Evolutionary conservation across 2,113 vertebrate species (phyloP), one percentile per base, ranked within the genome.

Genomic region (Sylvilagus bachmani): DNA sequence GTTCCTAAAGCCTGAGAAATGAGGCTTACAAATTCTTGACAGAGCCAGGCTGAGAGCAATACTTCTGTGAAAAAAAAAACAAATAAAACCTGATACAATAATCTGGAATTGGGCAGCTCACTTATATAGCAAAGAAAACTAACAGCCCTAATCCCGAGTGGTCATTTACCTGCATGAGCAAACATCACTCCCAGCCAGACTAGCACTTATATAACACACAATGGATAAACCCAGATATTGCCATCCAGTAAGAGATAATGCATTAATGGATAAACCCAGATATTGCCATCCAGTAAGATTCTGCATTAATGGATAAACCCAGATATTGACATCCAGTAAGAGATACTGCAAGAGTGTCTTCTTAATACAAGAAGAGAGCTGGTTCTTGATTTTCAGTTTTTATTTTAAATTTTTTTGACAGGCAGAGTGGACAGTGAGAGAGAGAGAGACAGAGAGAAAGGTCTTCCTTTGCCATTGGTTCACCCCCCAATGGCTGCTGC

Each of bases 11-110:
- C 24, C 79, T 89, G 8, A 75, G 77, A 75, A 85, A 93, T 64
- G 11, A n/a, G 4, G 58, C 62, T 79, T 13, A 79, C 38, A 83
- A 87, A 67, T 10, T 14, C 38, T 86, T 77, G 49, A 62, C 27
- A 22, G n/a, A 58, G 53, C 44, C 70, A 69, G 64, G 21, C 36
- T 67, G 27, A 90, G 4, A 71, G 44, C 66, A 71, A n/a, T 82
- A 67, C 61, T 78, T 83, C 55, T 90, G n/a, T 25, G 73, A 73
- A 95, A 88, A 84, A 38, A 88, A 78, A 12, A 74, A 79, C 93
- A 58, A 16, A 58, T 1, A 58, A 58, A 58, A 58, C 55, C 31
- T n/a, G 14, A 78, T 67, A 79, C 19, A 82, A 77, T 82, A 53
- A 78, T 86, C 44, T 25, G 75, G 29, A 66, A 64, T 12, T 83